A percentile compares a stretch with the other conserved stretches of the same genome.
These are phyloP conservation scores for Cromileptes altivelis DNA, from an alignment of 2,113 vertebrate genomes.

Conservation along the genomic window DNA sequence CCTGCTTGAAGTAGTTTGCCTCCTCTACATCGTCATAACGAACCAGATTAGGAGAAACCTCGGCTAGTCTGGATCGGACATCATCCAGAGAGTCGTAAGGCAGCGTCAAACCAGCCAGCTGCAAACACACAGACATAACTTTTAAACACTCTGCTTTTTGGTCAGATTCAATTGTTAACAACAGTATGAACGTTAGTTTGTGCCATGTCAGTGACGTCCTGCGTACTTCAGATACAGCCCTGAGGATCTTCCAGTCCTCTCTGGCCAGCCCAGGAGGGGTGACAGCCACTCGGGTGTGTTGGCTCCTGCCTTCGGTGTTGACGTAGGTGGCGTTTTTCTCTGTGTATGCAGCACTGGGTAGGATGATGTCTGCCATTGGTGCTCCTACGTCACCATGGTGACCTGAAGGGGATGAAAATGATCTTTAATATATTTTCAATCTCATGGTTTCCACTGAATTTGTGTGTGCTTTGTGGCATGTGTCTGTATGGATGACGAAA, in stretches of 20 bases:
- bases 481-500: too few relatives aligned
- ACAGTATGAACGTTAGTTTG: fast-evolving
- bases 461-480: neutral
- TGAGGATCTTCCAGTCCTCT: conserved; percentile 97
- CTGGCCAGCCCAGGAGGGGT: conserved; percentile 94
- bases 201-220: neutral
- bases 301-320: conserved; percentile 96
- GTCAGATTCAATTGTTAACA: neutral
- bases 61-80: conserved; percentile 90
- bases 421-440: neutral
- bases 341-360: conserved; percentile 96
- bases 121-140: conserved; percentile 26
- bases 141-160: neutral
- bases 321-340: conserved; percentile 95
- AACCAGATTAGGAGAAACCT: conserved; percentile 95
- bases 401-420: conserved; percentile 79
- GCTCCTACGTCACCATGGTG: conserved; percentile 97
- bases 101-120: conserved; percentile 92
- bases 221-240: conserved; percentile 95
- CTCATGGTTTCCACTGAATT: neutral
- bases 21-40: conserved; percentile 94
- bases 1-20: conserved; percentile 97
- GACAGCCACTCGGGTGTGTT: conserved; percentile 93
- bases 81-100: conserved; percentile 93
- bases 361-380: conserved; percentile 93